A percentile compares a stretch with the other conserved stretches of the same genome.
Conservation (phyloP, 2,113 vertebrate species). For the Acanthisitta chloris region DNA sequence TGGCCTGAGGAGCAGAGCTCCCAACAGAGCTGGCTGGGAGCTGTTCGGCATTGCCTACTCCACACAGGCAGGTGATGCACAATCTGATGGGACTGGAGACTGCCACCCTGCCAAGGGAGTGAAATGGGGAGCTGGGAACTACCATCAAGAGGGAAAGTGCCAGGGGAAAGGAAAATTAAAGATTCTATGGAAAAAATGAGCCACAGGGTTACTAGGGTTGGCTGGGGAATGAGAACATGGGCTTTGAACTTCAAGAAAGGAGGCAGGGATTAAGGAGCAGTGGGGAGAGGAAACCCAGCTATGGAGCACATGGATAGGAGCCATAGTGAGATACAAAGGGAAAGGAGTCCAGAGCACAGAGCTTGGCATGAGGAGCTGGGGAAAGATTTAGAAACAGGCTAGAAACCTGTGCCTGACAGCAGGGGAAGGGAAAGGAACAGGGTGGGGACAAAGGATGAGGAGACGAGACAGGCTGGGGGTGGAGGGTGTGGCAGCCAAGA, state of each 20-base stretch:
- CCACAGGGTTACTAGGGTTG: background rate
- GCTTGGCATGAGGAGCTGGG: background rate
- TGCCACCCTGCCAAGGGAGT: background rate
- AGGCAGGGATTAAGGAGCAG: background rate
- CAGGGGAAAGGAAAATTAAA: background rate
- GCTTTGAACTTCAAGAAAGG: background rate
- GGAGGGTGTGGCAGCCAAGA: constrained; percentile 39
- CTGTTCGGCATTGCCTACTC: background rate
- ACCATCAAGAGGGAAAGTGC: background rate
- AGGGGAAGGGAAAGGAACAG: constrained; percentile 29
- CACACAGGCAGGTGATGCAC: background rate
- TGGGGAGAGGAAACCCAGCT: background rate
- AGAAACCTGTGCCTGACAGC: constrained; percentile 49
- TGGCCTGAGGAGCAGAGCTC: background rate
- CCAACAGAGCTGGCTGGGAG: background rate
- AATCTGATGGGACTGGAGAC: background rate
- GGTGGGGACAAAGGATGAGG: constrained; percentile 40
- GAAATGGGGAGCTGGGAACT: background rate
- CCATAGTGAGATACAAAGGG: background rate
- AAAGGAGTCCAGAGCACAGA: background rate
- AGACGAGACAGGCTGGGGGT: constrained; percentile 39
- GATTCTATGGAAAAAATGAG: background rate
- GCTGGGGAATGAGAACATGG: background rate
- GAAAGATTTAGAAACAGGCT: constrained; percentile 47
- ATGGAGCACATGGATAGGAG: background rate